phyloP scores from a whole-genome alignment of 2,113 vertebrate genomes.

The Paradisaea rubra region DNA sequence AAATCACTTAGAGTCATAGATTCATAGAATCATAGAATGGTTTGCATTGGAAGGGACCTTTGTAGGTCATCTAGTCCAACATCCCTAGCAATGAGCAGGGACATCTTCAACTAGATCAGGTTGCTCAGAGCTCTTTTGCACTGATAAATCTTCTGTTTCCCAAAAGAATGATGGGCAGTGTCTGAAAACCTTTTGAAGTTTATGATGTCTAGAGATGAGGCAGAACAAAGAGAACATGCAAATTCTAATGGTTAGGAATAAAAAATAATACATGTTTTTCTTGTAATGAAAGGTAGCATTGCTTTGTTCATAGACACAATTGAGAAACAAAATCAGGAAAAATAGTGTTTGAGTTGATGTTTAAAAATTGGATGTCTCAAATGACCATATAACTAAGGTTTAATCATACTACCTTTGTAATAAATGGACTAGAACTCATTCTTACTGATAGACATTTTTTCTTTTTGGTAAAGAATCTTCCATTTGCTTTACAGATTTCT shows the following conservation, averaged over 20 bases:
- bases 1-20: not conserved
- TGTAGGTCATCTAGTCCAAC: not conserved
- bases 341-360: not conserved
- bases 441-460: not conserved
- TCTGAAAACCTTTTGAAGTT: not conserved
- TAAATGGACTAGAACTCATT: not conserved
- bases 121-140: not conserved
- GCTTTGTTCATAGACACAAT: not conserved
- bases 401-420: not conserved
- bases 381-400: not conserved
- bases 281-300: not conserved
- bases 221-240: not conserved
- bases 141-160: not conserved
- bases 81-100: not conserved
- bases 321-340: not conserved
- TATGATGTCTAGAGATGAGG: not conserved
- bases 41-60: not conserved
- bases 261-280: not conserved
- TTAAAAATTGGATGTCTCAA: not conserved
- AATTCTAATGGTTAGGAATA: not conserved
- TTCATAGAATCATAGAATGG: not conserved
- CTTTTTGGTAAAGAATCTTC: not conserved
- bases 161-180: not conserved
- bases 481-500: not conserved
- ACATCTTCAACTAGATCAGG: not conserved